These are phyloP conservation scores for Atlantisia rogersi DNA, from an alignment of 2,113 vertebrate species.

Conservation along the genomic window DNA sequence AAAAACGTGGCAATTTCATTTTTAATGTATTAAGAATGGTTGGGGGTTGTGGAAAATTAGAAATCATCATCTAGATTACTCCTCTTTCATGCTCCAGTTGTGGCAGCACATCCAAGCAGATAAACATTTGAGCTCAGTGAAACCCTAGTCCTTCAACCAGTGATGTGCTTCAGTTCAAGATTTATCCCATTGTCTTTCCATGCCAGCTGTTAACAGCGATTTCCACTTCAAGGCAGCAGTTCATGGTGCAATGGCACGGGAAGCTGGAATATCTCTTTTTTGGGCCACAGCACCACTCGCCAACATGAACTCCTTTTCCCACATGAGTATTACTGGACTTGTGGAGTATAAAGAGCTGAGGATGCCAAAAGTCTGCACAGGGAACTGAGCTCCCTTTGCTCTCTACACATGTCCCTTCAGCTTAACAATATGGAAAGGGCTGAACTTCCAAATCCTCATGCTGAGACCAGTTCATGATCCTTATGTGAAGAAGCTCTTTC, in stretches of 20 bases:
- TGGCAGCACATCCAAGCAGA: not conserved
- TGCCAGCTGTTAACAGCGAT: not conserved
- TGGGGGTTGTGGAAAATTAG: not conserved
- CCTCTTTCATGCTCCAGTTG: not conserved
- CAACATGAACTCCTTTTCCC: not conserved
- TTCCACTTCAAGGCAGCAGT: not conserved
- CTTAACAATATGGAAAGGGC: not conserved
- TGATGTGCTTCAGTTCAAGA: not conserved
- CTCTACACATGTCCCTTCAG: not conserved
- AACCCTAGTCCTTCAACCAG: not conserved
- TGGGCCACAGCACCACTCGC: not conserved
- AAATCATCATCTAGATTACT: not conserved
- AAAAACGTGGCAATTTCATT: not conserved
- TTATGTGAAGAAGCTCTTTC: not conserved
- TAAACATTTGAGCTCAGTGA: not conserved
- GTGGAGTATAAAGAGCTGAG: rapidly evolving
- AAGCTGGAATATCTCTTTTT: not conserved
- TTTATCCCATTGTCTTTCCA: not conserved
- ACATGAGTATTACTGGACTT: rapidly evolving
- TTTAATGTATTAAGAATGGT: not conserved
- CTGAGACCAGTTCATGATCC: not conserved
- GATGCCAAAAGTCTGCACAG: rapidly evolving
- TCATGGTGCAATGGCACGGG: not conserved
- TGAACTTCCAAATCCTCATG: not conserved
- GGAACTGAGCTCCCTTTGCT: not conserved